Percentiles rank a stretch among this genome's conserved stretches.
Evolutionary conservation across 1,140 invertebrate genomes (phyloP).

Genomic region (Tribolium castaneum): DNA sequence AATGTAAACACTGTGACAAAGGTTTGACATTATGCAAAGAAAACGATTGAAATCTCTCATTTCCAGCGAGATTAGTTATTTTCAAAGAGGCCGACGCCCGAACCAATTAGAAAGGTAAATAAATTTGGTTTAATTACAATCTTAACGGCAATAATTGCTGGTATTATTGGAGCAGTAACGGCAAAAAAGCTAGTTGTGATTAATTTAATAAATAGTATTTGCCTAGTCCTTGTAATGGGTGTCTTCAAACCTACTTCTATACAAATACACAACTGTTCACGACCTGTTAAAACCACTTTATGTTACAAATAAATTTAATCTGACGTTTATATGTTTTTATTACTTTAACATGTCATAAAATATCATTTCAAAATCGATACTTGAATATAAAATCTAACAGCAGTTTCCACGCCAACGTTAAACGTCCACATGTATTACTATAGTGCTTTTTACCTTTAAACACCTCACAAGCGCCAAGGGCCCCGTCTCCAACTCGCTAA

Average conservation of each 20-base stretch:
- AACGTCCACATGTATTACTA: slow-evolving; percentile 40
- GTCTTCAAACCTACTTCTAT: slow-evolving; percentile 39
- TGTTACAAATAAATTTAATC: slow-evolving; percentile 54
- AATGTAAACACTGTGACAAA: slow-evolving; percentile 42
- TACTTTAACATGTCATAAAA: slow-evolving; percentile 53
- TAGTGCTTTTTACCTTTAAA: slow-evolving; percentile 18
- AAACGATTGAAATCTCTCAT: slow-evolving; percentile 30
- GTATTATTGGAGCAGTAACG: slow-evolving; percentile 6
- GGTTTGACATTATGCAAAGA: slow-evolving; percentile 41
- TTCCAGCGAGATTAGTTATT: slow-evolving; percentile 11
- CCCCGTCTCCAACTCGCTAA: slow-evolving; percentile 26
- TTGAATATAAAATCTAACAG: slow-evolving; percentile 47
- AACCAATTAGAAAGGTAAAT: slow-evolving; percentile 28
- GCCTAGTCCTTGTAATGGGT: slow-evolving; percentile 18
- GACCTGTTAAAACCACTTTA: slow-evolving; percentile 52
- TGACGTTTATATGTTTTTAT: slow-evolving; percentile 54
- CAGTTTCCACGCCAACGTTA: slow-evolving; percentile 42
- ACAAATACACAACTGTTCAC: slow-evolving; percentile 49
- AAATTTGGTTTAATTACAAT: slow-evolving; percentile 32
- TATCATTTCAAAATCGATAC: slow-evolving; percentile 52
- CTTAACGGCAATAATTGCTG: background rate
- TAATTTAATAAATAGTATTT: slow-evolving; percentile 38
- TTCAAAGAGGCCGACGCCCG: slow-evolving; percentile 22
- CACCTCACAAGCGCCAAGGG: slow-evolving; percentile 12
- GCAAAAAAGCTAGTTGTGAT: slow-evolving; percentile 26